Conservation (phyloP, 2,888 invertebrate species). For the Agonum fuliginosum region DNA sequence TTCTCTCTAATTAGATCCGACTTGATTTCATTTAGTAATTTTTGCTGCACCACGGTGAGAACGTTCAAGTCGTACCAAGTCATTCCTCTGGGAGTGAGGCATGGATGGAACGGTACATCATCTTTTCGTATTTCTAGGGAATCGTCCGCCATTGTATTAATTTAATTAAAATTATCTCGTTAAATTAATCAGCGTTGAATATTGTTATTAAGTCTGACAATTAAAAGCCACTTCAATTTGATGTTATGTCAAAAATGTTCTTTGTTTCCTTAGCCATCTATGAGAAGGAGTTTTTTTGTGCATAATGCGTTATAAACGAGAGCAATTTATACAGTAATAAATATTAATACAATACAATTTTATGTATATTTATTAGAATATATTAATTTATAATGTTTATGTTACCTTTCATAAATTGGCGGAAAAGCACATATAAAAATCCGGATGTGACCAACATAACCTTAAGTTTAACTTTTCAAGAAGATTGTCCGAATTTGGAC, state of each 20-base stretch:
- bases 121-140: conserved; percentile 15
- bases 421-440: too few relatives aligned
- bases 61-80: conserved; percentile 66
- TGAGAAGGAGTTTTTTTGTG: neutral
- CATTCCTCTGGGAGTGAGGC: conserved; percentile 68
- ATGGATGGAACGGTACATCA: conserved; percentile 65
- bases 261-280: conserved; percentile 5
- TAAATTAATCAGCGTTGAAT: neutral
- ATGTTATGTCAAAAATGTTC: neutral
- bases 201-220: neutral
- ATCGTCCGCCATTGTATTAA: conserved; percentile 27
- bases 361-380: too few relatives aligned
- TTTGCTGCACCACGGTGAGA: conserved; percentile 67
- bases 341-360: too few relatives aligned
- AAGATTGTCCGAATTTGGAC: too few relatives aligned
- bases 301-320: too few relatives aligned
- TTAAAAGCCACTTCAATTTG: neutral
- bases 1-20: conserved; percentile 66
- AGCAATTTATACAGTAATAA: too few relatives aligned
- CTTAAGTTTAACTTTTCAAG: too few relatives aligned
- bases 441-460: too few relatives aligned
- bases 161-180: conserved; percentile 12
- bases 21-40: conserved; percentile 66
- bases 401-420: too few relatives aligned
- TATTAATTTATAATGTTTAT: too few relatives aligned